These are phyloP conservation scores for Pedicia rivosa DNA, from an alignment of 2,888 invertebrate species.

Conservation along the genomic window DNA sequence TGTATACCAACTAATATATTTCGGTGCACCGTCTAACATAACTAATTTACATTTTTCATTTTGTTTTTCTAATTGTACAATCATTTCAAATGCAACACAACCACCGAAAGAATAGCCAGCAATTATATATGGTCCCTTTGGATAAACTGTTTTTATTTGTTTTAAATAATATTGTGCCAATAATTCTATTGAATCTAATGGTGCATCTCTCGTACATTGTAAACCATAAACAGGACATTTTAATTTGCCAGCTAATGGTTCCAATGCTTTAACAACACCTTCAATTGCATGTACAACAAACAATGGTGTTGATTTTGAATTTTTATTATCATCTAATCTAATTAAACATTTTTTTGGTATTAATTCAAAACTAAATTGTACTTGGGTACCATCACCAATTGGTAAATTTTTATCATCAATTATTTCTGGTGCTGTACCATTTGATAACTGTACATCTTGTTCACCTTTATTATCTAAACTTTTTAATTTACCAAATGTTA, in stretches of 20 bases:
- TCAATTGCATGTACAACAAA: slow-evolving; percentile 77
- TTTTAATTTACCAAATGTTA: slow-evolving; percentile 62
- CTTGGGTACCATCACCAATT: slow-evolving; percentile 34
- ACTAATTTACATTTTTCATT: slow-evolving; percentile 32
- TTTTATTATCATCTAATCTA: slow-evolving; percentile 37
- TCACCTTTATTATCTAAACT: slow-evolving; percentile 28
- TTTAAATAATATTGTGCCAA: slow-evolving; percentile 57
- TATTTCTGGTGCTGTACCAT: slow-evolving; percentile 14
- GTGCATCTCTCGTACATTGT: slow-evolving; percentile 68
- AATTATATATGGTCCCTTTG: slow-evolving; percentile 70
- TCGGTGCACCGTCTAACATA: slow-evolving; percentile 82
- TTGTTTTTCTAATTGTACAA: slow-evolving; percentile 56
- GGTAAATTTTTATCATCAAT: slow-evolving; percentile 20
- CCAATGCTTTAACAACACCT: slow-evolving; percentile 59
- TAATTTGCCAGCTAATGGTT: slow-evolving; percentile 53
- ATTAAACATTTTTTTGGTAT: slow-evolving; percentile 56
- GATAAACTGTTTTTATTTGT: slow-evolving; percentile 60
- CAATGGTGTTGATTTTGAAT: slow-evolving; percentile 33
- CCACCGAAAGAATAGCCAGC: slow-evolving; percentile 95
- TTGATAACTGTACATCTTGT: slow-evolving; percentile 14
- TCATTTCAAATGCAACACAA: slow-evolving; percentile 90
- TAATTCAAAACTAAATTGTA: slow-evolving; percentile 43
- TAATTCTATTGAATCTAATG: slow-evolving; percentile 50
- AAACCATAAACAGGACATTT: slow-evolving; percentile 71
- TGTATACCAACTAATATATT: slow-evolving; percentile 62